phyloP scores from a whole-genome alignment of 2,113 vertebrate species.

The Leucoraja erinaceus region DNA sequence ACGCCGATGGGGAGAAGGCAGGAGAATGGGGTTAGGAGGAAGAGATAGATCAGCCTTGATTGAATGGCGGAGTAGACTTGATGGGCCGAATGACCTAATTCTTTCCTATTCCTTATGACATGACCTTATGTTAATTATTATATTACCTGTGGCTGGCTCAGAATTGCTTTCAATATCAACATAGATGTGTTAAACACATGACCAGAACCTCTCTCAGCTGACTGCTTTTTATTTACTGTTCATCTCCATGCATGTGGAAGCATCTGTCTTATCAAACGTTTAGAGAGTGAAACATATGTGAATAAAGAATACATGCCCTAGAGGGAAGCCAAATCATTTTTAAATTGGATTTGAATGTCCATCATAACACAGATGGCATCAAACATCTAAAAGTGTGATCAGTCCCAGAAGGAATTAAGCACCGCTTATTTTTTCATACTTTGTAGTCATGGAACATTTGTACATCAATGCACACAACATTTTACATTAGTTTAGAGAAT shows the following conservation, averaged over 20 bases:
- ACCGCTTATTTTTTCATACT: not conserved
- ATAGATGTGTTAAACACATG: not conserved
- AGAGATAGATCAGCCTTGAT: no score
- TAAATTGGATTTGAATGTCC: not conserved
- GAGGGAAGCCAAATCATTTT: not conserved
- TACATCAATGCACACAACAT: not conserved
- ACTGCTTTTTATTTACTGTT: not conserved
- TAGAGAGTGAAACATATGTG: not conserved
- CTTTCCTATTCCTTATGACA: no score
- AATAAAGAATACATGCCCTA: not conserved
- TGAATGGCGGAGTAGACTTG: no score
- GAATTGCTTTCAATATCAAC: not conserved
- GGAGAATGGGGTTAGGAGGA: no score
- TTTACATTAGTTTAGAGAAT: not conserved
- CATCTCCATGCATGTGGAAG: not conserved
- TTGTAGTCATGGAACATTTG: not conserved
- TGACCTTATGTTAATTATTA: not conserved
- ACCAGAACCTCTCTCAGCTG: not conserved
- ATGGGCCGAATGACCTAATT: no score
- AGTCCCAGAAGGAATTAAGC: not conserved
- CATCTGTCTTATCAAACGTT: slow-evolving; percentile 5
- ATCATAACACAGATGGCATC: not conserved
- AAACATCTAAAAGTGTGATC: not conserved
- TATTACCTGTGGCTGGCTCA: not conserved
- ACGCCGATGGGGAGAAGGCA: no score